phyloP scores from a whole-genome alignment of 2,113 vertebrate species.

The Trogon melanurus region DNA sequence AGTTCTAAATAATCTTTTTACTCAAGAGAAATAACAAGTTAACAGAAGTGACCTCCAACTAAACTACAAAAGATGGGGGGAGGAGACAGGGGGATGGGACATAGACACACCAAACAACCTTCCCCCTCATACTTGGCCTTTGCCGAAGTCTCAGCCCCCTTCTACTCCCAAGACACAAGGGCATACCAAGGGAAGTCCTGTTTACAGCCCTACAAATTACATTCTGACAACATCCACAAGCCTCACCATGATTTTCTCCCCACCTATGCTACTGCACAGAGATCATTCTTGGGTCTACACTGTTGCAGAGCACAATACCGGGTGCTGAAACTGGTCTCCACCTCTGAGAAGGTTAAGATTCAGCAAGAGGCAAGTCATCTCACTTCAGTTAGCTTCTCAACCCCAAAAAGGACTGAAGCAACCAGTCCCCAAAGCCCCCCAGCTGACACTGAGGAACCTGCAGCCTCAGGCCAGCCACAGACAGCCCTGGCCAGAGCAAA shows the following conservation, averaged over 20 bases:
- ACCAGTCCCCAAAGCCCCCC: neutral
- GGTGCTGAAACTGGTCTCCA: neutral
- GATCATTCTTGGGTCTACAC: neutral
- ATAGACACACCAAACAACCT: neutral
- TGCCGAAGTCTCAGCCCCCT: neutral
- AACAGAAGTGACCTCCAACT: neutral
- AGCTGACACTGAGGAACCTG: neutral
- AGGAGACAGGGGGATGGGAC: neutral
- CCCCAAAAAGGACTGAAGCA: neutral
- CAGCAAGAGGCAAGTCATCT: neutral
- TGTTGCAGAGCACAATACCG: rapidly evolving
- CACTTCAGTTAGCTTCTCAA: neutral
- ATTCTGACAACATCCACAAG: neutral
- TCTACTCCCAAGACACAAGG: neutral
- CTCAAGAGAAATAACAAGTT: neutral
- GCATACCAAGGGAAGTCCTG: neutral
- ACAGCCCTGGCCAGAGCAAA: neutral
- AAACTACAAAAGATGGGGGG: neutral
- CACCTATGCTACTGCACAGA: neutral
- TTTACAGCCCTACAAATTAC: neutral
- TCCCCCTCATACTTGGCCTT: neutral
- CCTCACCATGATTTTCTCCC: neutral
- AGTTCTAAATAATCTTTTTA: neutral
- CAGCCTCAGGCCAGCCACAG: neutral
- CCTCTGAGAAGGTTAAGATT: neutral